Evolutionary conservation across 2,797 vertebrate genomes (phyloP).

Genomic region (Arremon aurantiirostris): DNA sequence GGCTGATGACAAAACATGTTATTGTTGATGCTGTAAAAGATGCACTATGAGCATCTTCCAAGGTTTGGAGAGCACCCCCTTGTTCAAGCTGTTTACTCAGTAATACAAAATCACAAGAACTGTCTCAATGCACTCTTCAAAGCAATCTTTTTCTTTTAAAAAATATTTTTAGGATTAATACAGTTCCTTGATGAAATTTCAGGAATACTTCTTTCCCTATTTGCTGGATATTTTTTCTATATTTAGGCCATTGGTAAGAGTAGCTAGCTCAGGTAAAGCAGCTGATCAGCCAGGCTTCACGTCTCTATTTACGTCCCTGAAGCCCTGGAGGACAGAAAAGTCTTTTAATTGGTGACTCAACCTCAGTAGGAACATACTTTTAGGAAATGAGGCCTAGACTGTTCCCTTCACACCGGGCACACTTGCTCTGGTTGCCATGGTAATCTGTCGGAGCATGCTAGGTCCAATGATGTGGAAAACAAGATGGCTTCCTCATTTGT

Average conservation of each 20-base stretch:
- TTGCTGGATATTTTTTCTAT: background rate
- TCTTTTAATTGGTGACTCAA: constrained; percentile 74
- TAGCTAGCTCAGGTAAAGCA: constrained; percentile 49
- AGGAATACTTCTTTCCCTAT: background rate
- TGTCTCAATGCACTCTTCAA: background rate
- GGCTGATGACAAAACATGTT: constrained; percentile 55
- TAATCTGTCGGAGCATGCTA: constrained; percentile 63
- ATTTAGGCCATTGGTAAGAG: constrained; percentile 2
- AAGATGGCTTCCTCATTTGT: constrained; percentile 77
- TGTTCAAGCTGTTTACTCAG: constrained; percentile 21
- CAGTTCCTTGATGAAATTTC: background rate
- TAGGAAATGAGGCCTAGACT: constrained; percentile 72
- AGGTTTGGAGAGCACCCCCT: background rate
- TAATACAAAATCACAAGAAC: constrained; percentile 4
- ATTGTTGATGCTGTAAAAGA: constrained; percentile 39
- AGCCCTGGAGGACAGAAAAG: constrained; percentile 61
- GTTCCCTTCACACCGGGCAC: constrained; percentile 64
- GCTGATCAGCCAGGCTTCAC: constrained; percentile 47
- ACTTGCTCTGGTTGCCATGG: constrained; percentile 70
- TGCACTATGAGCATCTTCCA: constrained; percentile 3
- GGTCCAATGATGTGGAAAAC: constrained; percentile 75
- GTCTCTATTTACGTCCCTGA: constrained; percentile 55
- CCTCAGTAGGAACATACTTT: constrained; percentile 65
- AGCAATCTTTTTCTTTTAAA: background rate
- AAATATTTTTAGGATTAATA: background rate